Conservation (phyloP, 2,888 invertebrate species). For the Adineta ricciae region DNA sequence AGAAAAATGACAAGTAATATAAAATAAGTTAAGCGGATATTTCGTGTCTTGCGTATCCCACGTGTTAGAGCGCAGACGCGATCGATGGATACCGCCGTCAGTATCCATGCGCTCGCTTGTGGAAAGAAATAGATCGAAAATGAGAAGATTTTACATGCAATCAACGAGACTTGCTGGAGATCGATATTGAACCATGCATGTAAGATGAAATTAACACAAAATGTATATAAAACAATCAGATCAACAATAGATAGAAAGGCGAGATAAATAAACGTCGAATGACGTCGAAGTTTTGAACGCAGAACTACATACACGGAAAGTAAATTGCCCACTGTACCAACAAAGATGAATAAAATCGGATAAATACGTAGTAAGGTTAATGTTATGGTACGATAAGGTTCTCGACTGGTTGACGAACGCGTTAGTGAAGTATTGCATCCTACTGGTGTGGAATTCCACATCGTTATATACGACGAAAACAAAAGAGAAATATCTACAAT, state of each 20-base stretch:
- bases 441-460: background rate
- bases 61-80: conserved; percentile 30
- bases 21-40: conserved; percentile 10
- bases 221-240: conserved; percentile 27
- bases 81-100: conserved; percentile 29
- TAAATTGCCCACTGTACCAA: conserved; percentile 21
- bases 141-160: conserved; percentile 29
- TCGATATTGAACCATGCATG: conserved; percentile 24
- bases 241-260: conserved; percentile 29
- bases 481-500: background rate
- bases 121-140: conserved; percentile 34
- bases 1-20: conserved; percentile 24
- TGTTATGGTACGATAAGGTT: conserved; percentile 11
- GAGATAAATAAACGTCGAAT: conserved; percentile 33
- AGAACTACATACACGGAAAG: conserved; percentile 27
- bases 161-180: conserved; percentile 18
- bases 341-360: background rate
- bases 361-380: background rate
- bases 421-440: background rate
- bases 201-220: conserved; percentile 28
- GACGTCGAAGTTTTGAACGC: conserved; percentile 25
- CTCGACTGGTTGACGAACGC: background rate
- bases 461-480: background rate
- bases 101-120: conserved; percentile 31
- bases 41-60: conserved; percentile 27